Evolutionary conservation across 1,140 invertebrate species (phyloP).

Genomic region (Drosophila bipectinata): DNA sequence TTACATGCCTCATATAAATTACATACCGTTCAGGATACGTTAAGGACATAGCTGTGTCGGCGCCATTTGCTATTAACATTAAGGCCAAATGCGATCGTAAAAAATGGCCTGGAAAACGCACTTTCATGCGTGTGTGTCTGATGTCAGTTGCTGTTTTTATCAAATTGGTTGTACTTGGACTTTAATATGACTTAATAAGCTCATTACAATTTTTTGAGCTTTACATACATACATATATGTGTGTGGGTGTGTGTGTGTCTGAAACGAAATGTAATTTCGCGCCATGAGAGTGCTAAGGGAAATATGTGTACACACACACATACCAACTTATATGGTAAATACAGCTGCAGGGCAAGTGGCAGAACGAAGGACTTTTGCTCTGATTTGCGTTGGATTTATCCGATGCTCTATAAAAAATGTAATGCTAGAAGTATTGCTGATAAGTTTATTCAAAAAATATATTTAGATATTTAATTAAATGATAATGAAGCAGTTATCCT

Average conservation of each 20-base stretch:
- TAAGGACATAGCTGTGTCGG: conserved; percentile 9
- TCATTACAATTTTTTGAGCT: conserved; percentile 51
- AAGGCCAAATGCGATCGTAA: conserved; percentile 66
- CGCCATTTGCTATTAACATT: conserved; percentile 74
- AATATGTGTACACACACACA: conserved; percentile 1
- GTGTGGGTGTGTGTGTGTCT: conserved; percentile 26
- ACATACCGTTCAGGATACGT: conserved; percentile 12
- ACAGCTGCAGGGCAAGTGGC: conserved; percentile 23
- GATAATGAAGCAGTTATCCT: too few relatives aligned
- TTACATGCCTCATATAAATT: conserved; percentile 49
- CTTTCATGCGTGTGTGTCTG: conserved; percentile 30
- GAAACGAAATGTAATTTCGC: conserved; percentile 60
- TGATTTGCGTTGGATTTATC: conserved; percentile 29
- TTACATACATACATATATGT: neutral
- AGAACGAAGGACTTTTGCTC: conserved; percentile 10
- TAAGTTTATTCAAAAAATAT: neutral
- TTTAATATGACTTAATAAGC: conserved; percentile 80
- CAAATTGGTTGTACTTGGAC: conserved; percentile 79
- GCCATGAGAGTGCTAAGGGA: conserved; percentile 28
- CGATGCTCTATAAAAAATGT: conserved; percentile 15
- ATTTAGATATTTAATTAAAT: too few relatives aligned
- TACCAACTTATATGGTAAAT: conserved; percentile 22
- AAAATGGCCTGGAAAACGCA: conserved; percentile 49
- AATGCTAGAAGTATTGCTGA: neutral
- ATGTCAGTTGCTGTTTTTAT: conserved; percentile 73